phyloP scores from a whole-genome alignment of 2,113 vertebrate species.

The Tor tambroides region DNA sequence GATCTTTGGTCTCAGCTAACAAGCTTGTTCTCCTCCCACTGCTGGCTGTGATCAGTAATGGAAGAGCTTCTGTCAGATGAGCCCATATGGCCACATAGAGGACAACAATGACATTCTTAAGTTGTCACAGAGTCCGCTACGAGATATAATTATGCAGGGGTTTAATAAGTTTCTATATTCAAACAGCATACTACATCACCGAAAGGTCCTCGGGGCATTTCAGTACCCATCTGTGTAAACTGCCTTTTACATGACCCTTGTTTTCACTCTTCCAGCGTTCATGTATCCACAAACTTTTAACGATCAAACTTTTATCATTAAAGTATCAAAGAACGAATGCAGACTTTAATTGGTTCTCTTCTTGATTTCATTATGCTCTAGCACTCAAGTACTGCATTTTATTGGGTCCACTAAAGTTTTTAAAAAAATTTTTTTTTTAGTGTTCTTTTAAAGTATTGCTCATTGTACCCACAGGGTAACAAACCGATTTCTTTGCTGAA shows the following conservation, averaged over 20 bases:
- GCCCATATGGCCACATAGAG: constrained; percentile 37
- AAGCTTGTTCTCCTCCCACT: constrained; percentile 39
- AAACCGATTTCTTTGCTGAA: neutral
- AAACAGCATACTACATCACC: constrained; percentile 4
- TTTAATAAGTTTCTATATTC: constrained; percentile 48
- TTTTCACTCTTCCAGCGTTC: constrained; percentile 11
- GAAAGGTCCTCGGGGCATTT: constrained; percentile 6
- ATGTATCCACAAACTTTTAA: constrained; percentile 10
- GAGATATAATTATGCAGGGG: constrained; percentile 48
- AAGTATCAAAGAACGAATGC: neutral
- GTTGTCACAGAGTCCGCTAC: constrained; percentile 10
- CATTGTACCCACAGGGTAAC: neutral
- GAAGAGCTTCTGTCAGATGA: constrained; percentile 6
- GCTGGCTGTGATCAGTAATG: constrained; percentile 22
- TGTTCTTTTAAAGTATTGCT: neutral
- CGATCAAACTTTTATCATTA: neutral
- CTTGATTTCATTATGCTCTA: neutral
- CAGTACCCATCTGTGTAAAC: neutral
- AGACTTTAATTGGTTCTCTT: neutral
- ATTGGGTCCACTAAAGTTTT: neutral
- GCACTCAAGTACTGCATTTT: neutral
- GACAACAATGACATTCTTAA: constrained; percentile 37
- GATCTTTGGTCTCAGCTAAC: neutral
- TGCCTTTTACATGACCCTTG: constrained; percentile 19
- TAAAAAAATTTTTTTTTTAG: too few relatives aligned